These are phyloP conservation scores for Catalaphyllia jardinei DNA, from an alignment of 64 coral and sea anemone species.

Conservation along the genomic window DNA sequence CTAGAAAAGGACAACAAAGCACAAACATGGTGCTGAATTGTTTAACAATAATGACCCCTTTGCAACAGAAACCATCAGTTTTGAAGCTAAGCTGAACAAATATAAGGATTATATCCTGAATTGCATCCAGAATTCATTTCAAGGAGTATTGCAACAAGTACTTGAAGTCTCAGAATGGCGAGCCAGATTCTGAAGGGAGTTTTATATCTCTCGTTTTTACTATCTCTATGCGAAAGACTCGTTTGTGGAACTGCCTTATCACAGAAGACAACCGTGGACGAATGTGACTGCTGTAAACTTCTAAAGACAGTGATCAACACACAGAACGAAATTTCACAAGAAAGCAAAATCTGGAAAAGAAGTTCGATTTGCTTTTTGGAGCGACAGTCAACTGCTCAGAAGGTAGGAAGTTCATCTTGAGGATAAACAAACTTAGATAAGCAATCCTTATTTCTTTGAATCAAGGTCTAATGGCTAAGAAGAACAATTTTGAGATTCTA, in stretches of 20 bases:
- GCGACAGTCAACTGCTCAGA: not conserved
- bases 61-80: no score
- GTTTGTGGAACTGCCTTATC: not conserved
- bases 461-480: no score
- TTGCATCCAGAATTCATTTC: not conserved
- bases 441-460: no score
- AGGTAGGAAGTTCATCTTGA: not conserved
- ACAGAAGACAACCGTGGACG: not conserved
- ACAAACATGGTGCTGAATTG: no score
- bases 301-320: not conserved
- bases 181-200: not conserved
- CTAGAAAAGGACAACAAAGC: no score
- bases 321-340: not conserved
- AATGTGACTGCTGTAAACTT: not conserved
- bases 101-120: not conserved
- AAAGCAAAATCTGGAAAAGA: not conserved
- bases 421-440: not conserved
- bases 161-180: not conserved
- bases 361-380: constrained; percentile 24
- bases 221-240: not conserved
- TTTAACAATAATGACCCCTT: no score
- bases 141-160: no score
- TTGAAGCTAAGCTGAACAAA: not conserved
- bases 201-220: not conserved
- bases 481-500: no score